Percentiles rank a stretch among this genome's conserved stretches.
These are phyloP conservation scores for Heliopora coerulea DNA, from an alignment of 92 coral and sea anemone species.

Conservation along the genomic window DNA sequence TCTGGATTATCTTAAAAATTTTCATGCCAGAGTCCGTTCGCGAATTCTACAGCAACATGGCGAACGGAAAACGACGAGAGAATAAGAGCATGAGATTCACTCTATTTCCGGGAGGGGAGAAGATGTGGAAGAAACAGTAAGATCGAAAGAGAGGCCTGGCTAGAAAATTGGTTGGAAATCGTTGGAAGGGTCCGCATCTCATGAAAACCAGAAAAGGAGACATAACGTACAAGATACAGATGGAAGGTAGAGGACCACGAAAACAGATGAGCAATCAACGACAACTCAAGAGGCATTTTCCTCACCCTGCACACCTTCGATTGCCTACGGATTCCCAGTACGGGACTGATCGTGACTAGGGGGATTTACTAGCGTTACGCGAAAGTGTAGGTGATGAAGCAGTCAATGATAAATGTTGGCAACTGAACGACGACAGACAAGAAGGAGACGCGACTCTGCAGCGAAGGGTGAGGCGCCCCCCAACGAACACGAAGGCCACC, in stretches of 20 bases:
- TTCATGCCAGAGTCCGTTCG: constrained; percentile 10
- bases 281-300: background rate
- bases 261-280: background rate
- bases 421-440: background rate
- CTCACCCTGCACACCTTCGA: background rate
- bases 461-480: background rate
- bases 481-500: constrained; percentile 5
- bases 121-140: constrained; percentile 16
- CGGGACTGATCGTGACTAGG: background rate
- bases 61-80: background rate
- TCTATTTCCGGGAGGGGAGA: constrained; percentile 7
- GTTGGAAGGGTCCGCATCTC: constrained; percentile 2
- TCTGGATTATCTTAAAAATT: background rate
- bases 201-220: background rate
- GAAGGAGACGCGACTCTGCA: background rate
- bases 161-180: constrained; percentile 1
- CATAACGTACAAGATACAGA: constrained; percentile 8
- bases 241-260: constrained; percentile 7
- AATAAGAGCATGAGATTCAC: background rate
- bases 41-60: constrained; percentile 5
- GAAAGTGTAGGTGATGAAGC: background rate
- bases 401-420: background rate
- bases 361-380: background rate
- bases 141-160: background rate
- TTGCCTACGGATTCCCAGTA: background rate